Conservation (phyloP, 2,113 vertebrate genomes). For the Deroptyus accipitrinus region DNA sequence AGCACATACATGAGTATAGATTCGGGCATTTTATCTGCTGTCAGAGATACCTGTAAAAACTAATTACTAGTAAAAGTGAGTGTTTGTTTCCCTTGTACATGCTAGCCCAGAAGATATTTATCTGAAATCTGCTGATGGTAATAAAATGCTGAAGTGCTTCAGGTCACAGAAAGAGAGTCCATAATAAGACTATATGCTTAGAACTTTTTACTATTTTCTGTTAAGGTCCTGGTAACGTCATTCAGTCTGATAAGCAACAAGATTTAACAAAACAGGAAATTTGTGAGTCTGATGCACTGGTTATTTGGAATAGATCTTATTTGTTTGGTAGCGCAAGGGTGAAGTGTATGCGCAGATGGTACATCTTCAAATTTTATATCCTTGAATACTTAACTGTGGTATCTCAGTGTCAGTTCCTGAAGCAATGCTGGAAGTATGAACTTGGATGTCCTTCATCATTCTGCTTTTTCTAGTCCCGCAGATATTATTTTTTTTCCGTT, state of each 20-base stretch:
- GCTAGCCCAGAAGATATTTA: background rate
- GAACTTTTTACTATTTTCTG: background rate
- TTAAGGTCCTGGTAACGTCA: background rate
- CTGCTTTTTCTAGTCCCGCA: background rate
- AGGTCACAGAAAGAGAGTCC: background rate
- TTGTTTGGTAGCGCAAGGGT: background rate
- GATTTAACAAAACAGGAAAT: background rate
- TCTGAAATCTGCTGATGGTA: background rate
- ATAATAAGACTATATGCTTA: background rate
- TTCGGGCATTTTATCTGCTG: background rate
- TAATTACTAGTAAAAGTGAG: background rate
- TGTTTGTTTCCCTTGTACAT: background rate
- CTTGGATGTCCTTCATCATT: background rate
- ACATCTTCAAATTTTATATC: background rate
- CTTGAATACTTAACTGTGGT: background rate
- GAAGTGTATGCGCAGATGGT: background rate
- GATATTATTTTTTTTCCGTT: background rate
- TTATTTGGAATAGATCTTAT: background rate
- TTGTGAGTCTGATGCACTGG: background rate
- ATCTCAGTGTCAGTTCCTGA: background rate
- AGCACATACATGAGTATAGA: background rate
- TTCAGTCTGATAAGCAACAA: background rate
- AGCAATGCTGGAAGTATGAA: background rate
- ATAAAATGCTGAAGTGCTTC: background rate
- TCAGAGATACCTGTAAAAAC: background rate